phyloP scores from a whole-genome alignment of 2,113 vertebrate species.

The Ploceus nigricollis region DNA sequence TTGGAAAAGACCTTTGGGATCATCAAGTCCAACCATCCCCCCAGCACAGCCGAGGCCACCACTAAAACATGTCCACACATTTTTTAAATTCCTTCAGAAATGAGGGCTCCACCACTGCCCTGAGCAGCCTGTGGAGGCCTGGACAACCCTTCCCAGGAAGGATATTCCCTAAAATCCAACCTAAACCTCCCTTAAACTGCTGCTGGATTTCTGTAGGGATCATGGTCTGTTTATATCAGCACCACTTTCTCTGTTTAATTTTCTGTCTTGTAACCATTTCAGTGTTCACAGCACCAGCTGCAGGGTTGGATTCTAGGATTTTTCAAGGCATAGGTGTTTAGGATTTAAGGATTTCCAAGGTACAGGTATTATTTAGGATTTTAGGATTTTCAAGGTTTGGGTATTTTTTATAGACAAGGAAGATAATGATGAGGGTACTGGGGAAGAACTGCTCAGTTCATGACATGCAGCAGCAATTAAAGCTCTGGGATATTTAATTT shows the following conservation, averaged over 20 bases:
- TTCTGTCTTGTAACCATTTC: neutral
- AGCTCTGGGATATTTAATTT: neutral
- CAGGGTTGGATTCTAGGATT: neutral
- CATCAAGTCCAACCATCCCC: accelerated
- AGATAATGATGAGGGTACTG: neutral
- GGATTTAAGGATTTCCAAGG: neutral
- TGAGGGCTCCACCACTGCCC: neutral
- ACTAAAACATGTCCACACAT: neutral
- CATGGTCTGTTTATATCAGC: neutral
- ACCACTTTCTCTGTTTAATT: no score
- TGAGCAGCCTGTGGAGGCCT: neutral
- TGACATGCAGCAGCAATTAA: neutral
- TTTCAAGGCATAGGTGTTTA: neutral
- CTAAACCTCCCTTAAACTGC: neutral
- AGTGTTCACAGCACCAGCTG: neutral
- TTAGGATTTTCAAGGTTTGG: neutral
- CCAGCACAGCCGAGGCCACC: neutral
- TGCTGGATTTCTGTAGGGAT: neutral
- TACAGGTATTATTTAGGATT: neutral
- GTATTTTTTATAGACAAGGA: neutral
- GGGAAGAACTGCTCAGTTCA: neutral
- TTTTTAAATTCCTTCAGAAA: neutral
- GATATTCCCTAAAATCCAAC: neutral
- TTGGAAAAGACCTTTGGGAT: neutral
- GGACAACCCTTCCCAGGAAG: neutral